Evolutionary conservation across 2,113 vertebrate genomes (phyloP), one percentile per base, ranked within the genome.

Genomic region (Forbesichthys agassizii): DNA sequence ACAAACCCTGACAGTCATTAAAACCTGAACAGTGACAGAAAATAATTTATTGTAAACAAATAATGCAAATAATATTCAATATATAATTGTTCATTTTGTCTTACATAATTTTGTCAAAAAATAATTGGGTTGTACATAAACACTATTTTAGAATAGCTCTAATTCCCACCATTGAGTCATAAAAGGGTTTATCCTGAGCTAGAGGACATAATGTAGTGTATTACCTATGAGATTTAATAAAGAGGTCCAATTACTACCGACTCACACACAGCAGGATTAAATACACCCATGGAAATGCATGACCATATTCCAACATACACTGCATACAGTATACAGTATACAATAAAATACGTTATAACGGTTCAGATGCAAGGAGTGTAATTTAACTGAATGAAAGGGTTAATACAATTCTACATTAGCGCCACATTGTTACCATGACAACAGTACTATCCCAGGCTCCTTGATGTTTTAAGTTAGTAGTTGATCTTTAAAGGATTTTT

Each of bases 381-480:
- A 61, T 61, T 20, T n/a, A 66, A 49, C 46, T 65, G 49, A 63
- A 49, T 63, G 47, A 49, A 11, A 65, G 9, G 16, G 18, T 14
- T 49, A 47, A 14, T 74, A 47, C 68, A 61, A 62, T 51, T 51
- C 18, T 54, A 51, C 61, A 65, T 68, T 20, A 62, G 27, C 55
- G 27, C 64, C 20, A 46, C 33, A 46, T 61, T 68, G 68, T 75
- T 75, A 61, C 66, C 66, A 70, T 78, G 78, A 69, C 69, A 80
- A 80, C 71, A 58, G 4, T 63, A 18, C 18, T 42, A 54, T 77
- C 47, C 58, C 49, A 57, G 51, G 47, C 5, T 20, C 4, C 16
- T 10, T 63, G 0, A 68, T 63, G 11, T 46, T 54, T 52, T 61
- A 55, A 77, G 71, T 68, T 62, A 64, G 56, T 48, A 59, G 75